These are phyloP conservation scores for Neogale vison DNA, from an alignment of 2,113 vertebrate species.

Conservation along the genomic window DNA sequence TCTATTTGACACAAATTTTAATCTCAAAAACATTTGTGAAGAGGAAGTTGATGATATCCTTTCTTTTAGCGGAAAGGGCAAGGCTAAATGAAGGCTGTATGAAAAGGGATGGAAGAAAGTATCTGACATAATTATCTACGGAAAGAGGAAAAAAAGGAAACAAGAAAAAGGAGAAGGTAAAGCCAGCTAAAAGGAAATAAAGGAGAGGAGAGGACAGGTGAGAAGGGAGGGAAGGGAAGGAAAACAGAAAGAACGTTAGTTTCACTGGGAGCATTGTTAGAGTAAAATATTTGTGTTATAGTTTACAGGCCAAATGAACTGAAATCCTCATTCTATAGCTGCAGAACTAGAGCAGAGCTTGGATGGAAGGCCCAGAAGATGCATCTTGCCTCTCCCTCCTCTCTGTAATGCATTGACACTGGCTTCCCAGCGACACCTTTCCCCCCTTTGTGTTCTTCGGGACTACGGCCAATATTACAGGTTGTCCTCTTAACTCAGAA, in stretches of 20 bases:
- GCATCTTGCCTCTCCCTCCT: not conserved
- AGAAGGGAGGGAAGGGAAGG: not conserved
- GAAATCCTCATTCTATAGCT: not conserved
- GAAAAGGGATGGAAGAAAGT: not conserved
- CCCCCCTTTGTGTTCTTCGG: not conserved
- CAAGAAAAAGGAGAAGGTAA: not conserved
- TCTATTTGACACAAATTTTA: conserved; percentile 36
- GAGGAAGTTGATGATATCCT: not conserved
- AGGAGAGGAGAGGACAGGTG: not conserved
- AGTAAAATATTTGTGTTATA: not conserved
- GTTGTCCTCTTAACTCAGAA: not conserved
- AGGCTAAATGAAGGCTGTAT: not conserved
- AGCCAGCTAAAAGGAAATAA: not conserved
- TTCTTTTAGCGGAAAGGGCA: not conserved
- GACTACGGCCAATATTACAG: not conserved
- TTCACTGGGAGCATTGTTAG: not conserved
- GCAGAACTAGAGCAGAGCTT: not conserved
- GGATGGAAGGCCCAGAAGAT: not conserved
- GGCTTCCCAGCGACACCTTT: not conserved
- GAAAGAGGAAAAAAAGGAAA: not conserved
- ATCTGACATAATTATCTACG: not conserved
- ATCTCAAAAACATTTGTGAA: not conserved
- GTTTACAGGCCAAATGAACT: not conserved
- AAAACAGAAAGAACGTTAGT: not conserved
- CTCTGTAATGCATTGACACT: not conserved